These are phyloP conservation scores for Condylura cristata DNA, from an alignment of 2,113 vertebrate genomes.

Conservation along the genomic window DNA sequence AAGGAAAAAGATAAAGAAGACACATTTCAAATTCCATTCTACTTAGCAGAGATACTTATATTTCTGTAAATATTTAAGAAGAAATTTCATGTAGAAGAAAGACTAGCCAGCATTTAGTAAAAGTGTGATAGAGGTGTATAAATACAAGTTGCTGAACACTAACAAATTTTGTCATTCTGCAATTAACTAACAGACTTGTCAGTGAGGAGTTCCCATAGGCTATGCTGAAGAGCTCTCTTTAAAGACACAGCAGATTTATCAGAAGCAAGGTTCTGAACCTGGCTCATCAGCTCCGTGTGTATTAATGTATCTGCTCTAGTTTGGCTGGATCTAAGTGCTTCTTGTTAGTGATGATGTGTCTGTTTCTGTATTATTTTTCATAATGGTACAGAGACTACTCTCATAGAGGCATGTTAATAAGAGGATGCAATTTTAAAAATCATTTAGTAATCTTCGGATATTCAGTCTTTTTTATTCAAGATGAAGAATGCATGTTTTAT, in stretches of 20 bases:
- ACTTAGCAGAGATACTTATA: not conserved
- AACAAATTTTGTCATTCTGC: not conserved
- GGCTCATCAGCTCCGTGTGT: not conserved
- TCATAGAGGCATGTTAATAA: not conserved
- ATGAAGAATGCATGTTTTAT: not conserved
- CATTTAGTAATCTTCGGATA: not conserved
- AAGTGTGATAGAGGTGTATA: not conserved
- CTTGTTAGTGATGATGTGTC: not conserved
- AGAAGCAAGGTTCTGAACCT: not conserved
- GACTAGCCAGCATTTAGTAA: not conserved
- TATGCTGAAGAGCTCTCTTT: not conserved
- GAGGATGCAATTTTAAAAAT: not conserved
- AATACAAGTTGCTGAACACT: not conserved
- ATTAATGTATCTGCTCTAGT: not conserved
- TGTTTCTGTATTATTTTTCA: not conserved
- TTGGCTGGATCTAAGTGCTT: not conserved
- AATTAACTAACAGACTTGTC: not conserved
- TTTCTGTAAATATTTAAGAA: not conserved
- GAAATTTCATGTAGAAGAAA: not conserved
- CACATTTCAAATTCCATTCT: not conserved
- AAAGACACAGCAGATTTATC: not conserved
- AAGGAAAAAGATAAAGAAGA: not conserved
- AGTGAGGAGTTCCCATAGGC: not conserved
- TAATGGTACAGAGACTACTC: not conserved
- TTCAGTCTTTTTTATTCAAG: not conserved